phyloP scores from a whole-genome alignment of 2,888 invertebrate genomes.

The Limnephilus rhombicus region DNA sequence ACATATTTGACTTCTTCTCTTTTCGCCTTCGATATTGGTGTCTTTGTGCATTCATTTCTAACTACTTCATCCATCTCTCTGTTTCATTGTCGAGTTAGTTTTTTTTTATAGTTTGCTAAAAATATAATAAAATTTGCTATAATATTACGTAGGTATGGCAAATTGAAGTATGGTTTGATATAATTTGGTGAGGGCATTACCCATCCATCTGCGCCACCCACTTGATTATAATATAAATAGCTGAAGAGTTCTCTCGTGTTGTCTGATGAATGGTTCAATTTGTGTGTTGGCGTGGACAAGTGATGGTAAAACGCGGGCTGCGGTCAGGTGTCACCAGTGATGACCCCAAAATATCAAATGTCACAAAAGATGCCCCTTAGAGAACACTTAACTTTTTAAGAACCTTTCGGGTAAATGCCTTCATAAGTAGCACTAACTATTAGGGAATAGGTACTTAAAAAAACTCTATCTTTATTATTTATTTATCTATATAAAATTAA shows the following conservation, averaged over 20 bases:
- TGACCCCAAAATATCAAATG: not conserved
- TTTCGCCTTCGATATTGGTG: not conserved
- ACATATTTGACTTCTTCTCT: not conserved
- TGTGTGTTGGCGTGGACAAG: slow-evolving; percentile 8
- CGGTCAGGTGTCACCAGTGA: not conserved
- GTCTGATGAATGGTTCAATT: not conserved
- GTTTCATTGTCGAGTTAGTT: not conserved
- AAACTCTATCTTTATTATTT: too few relatives aligned
- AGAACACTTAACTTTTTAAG: not conserved
- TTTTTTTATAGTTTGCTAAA: not conserved
- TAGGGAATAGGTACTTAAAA: too few relatives aligned
- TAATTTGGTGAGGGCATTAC: not conserved
- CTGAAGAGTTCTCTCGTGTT: slow-evolving; percentile 7
- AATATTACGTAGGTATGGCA: not conserved
- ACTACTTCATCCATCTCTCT: not conserved
- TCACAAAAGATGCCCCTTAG: not conserved
- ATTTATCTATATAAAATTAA: too few relatives aligned
- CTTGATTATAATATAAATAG: slow-evolving; percentile 10
- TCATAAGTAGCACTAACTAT: too few relatives aligned
- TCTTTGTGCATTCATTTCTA: not conserved
- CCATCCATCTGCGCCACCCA: not conserved
- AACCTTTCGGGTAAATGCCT: too few relatives aligned
- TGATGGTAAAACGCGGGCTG: not conserved
- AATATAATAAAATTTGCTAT: not conserved
- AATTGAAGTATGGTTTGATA: not conserved